Evolutionary conservation across 2,113 vertebrate species (phyloP).

Genomic region (Lasiurus cinereus): DNA sequence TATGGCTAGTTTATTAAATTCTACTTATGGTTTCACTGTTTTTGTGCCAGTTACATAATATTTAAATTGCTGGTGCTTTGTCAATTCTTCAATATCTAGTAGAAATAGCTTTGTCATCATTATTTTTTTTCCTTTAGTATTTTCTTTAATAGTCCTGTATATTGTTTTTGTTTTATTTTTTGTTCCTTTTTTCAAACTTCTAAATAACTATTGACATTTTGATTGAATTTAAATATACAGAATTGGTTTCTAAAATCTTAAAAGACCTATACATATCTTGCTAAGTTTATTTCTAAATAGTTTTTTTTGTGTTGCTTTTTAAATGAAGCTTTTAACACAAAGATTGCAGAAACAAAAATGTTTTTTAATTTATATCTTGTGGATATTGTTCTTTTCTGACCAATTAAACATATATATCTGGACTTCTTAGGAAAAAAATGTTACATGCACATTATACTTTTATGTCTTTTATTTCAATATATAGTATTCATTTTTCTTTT

Average conservation of each 20-base stretch:
- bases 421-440: neutral
- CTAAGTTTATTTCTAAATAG: neutral
- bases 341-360: neutral
- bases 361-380: neutral
- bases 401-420: neutral
- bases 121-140: neutral
- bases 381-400: neutral
- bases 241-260: neutral
- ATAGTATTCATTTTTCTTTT: neutral
- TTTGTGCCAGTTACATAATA: neutral
- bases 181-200: neutral
- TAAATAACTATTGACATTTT: neutral
- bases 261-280: neutral
- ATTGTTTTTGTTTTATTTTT: neutral
- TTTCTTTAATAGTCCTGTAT: neutral
- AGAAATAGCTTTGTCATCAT: too few relatives aligned
- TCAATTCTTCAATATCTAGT: neutral
- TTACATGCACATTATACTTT: neutral
- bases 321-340: neutral
- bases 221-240: neutral
- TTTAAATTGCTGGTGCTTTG: neutral
- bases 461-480: neutral
- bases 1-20: neutral
- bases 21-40: neutral
- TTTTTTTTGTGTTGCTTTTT: neutral